A percentile compares a stretch with the other conserved stretches of the same genome.
Conservation (phyloP, 53 echinoderm and acorn worm species). For the Temnopleurus reevesii region DNA sequence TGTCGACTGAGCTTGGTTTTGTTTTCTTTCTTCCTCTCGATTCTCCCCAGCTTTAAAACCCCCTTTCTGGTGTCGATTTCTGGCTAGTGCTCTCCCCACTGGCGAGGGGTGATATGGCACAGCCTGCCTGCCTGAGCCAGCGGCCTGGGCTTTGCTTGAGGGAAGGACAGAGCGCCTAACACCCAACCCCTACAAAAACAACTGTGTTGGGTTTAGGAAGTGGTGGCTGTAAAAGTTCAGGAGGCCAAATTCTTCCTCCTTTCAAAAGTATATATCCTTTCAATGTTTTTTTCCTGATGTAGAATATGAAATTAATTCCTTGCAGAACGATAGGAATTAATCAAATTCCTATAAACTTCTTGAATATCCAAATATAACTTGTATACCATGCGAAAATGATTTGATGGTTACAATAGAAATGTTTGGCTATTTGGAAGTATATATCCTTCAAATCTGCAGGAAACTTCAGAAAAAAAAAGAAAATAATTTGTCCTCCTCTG, state of each 20-base stretch:
- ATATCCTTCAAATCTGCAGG: too few relatives aligned
- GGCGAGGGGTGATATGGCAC: not conserved
- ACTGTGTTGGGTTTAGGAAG: not conserved
- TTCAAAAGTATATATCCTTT: not conserved
- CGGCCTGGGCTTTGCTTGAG: not conserved
- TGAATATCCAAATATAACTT: too few relatives aligned
- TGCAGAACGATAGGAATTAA: too few relatives aligned
- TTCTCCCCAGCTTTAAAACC: not conserved
- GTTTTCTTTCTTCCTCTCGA: not conserved
- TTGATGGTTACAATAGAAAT: too few relatives aligned
- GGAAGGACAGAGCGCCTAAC: not conserved
- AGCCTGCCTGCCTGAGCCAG: conserved; percentile 22
- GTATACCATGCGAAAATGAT: too few relatives aligned
- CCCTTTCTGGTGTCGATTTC: not conserved
- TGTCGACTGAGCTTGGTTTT: not conserved
- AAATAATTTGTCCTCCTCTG: too few relatives aligned
- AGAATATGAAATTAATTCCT: too few relatives aligned
- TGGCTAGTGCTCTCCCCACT: not conserved
- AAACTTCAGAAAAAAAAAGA: too few relatives aligned
- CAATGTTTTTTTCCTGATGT: not conserved
- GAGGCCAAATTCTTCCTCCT: too few relatives aligned
- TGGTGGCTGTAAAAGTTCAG: too few relatives aligned
- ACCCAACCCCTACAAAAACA: not conserved
- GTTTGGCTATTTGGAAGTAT: too few relatives aligned
- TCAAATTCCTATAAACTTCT: too few relatives aligned